A percentile compares a stretch with the other conserved stretches of the same genome.
phyloP scores from a whole-genome alignment of 2,113 vertebrate species.

The Alligator mississippiensis region DNA sequence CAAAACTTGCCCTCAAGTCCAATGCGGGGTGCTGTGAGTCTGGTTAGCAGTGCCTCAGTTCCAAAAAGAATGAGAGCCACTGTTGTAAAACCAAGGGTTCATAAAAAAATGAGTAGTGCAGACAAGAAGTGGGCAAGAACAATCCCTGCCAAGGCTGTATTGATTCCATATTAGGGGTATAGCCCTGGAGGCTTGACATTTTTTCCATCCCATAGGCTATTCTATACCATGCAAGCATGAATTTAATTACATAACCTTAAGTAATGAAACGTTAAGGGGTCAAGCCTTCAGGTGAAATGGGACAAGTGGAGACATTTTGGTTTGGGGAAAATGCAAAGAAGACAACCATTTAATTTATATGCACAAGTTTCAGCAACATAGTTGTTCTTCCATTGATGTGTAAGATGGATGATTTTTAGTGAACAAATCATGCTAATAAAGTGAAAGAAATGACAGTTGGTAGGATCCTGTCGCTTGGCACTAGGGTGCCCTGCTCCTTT shows the following conservation, averaged over 20 bases:
- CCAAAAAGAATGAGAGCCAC: too few relatives aligned
- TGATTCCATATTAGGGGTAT: neutral
- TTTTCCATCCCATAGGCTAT: neutral
- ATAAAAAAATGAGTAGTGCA: slow-evolving; percentile 7
- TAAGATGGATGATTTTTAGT: neutral
- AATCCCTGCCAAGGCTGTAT: neutral
- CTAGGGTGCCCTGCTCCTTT: too few relatives aligned
- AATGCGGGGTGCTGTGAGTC: too few relatives aligned
- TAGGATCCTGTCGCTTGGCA: neutral
- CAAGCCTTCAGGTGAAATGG: neutral
- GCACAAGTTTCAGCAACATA: neutral
- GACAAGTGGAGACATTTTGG: neutral
- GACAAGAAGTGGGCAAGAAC: neutral
- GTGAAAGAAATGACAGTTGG: neutral
- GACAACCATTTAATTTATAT: neutral
- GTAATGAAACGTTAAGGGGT: neutral
- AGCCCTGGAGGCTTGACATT: neutral
- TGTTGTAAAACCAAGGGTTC: neutral
- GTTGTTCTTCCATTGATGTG: neutral
- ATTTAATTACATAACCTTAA: neutral
- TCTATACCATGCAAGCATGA: neutral
- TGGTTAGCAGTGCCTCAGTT: too few relatives aligned
- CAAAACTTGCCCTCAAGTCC: too few relatives aligned
- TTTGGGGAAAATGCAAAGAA: neutral
- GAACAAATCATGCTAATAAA: neutral